Evolutionary conservation across 2,113 vertebrate genomes (phyloP).

Genomic region (Microtus richardsoni): DNA sequence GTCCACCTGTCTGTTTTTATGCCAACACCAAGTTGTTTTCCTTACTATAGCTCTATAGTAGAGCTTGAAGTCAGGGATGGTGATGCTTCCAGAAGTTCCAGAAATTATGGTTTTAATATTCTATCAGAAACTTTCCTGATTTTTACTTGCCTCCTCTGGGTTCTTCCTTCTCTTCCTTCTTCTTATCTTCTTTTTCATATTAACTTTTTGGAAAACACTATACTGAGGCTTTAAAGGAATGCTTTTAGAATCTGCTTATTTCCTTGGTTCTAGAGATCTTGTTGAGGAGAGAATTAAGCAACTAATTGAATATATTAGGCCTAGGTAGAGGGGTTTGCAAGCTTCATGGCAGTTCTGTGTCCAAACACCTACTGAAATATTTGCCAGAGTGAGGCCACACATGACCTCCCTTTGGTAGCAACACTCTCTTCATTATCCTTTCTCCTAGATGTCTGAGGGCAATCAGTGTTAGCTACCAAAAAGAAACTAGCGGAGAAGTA

Average conservation of each 20-base stretch:
- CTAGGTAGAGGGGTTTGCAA: not conserved
- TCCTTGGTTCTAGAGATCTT: not conserved
- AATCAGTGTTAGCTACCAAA: not conserved
- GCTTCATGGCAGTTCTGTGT: not conserved
- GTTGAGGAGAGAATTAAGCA: not conserved
- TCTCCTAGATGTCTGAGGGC: not conserved
- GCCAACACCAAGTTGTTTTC: too few species aligned
- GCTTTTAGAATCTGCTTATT: not conserved
- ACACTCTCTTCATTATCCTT: not conserved
- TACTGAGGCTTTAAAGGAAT: not conserved
- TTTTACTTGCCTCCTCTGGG: not conserved
- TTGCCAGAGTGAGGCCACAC: not conserved
- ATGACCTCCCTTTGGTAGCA: not conserved
- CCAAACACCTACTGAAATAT: constrained; percentile 3
- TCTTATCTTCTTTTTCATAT: not conserved
- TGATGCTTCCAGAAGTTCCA: too few species aligned
- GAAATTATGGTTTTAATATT: not conserved
- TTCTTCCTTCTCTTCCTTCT: too few species aligned
- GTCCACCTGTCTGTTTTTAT: too few species aligned
- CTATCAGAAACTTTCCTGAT: not conserved
- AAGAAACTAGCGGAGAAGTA: not conserved
- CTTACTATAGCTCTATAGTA: too few species aligned
- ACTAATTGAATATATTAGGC: not conserved
- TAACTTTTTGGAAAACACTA: not conserved
- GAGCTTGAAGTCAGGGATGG: too few species aligned